Conservation (phyloP, 1,140 invertebrate genomes). For the Drosophila simulans region DNA sequence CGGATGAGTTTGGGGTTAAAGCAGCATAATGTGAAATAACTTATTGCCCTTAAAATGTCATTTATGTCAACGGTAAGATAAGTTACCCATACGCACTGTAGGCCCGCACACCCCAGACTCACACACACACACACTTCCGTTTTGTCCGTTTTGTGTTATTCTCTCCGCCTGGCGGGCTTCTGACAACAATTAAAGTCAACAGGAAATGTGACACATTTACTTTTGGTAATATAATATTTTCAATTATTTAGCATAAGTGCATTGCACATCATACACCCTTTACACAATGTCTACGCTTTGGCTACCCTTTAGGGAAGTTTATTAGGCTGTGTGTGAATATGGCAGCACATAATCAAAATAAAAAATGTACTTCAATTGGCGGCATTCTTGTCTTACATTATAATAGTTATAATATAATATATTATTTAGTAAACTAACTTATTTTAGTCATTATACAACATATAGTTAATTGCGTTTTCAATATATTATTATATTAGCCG, state of each 20-base stretch:
- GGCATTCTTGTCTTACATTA: no score
- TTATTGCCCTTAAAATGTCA: conserved; percentile 83
- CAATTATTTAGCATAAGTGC: conserved; percentile 77
- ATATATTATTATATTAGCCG: no score
- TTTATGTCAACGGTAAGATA: conserved; percentile 82
- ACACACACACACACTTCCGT: not conserved
- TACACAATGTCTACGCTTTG: not conserved
- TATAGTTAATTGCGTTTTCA: no score
- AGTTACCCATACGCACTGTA: conserved; percentile 75
- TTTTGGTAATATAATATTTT: conserved; percentile 77
- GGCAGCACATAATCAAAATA: no score
- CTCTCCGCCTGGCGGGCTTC: conserved; percentile 53
- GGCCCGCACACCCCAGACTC: conserved; percentile 3
- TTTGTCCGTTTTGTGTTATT: conserved; percentile 8
- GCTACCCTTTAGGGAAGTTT: not conserved
- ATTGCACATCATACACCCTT: conserved; percentile 23
- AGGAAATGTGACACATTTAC: conserved; percentile 81
- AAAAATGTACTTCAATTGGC: no score
- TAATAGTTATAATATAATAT: no score
- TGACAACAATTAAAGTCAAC: conserved; percentile 81
- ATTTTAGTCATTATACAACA: no score
- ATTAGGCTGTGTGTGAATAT: no score
- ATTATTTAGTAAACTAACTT: no score
- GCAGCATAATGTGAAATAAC: conserved; percentile 80
- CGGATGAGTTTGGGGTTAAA: conserved; percentile 41